Conservation (phyloP, 2,797 vertebrate species). For the Brachyrhaphis roseni region DNA sequence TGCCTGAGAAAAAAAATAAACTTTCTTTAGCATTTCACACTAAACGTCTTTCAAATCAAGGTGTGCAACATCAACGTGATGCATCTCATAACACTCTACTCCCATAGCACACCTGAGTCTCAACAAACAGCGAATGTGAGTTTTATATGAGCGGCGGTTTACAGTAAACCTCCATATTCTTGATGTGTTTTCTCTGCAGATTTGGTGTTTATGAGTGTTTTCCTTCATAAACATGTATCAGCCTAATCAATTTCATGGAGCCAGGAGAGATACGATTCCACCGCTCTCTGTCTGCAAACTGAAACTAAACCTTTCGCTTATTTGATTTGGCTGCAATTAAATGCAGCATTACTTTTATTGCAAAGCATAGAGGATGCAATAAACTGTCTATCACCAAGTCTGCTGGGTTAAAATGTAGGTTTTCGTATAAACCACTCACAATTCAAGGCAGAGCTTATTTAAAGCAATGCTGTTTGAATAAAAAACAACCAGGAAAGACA, state of each 20-base stretch:
- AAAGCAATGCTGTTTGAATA: conserved; percentile 1
- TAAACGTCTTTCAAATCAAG: conserved; percentile 25
- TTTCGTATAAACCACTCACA: neutral
- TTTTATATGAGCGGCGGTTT: conserved; percentile 36
- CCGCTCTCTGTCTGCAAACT: conserved; percentile 26
- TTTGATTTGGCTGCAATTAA: conserved; percentile 30
- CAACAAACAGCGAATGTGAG: conserved; percentile 32
- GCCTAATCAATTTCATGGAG: conserved; percentile 53
- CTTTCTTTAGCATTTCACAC: conserved; percentile 39
- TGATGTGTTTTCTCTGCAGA: conserved; percentile 39
- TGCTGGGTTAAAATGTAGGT: neutral
- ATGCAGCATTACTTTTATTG: conserved; percentile 15
- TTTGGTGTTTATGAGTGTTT: conserved; percentile 49
- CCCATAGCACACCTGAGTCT: conserved; percentile 19
- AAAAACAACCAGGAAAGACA: neutral
- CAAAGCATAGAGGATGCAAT: conserved; percentile 17
- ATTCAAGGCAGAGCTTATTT: conserved; percentile 1
- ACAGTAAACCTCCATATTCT: conserved; percentile 25
- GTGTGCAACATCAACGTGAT: neutral
- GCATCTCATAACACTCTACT: conserved; percentile 16
- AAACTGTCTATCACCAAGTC: conserved; percentile 14
- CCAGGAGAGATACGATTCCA: conserved; percentile 33
- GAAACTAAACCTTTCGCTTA: conserved; percentile 50
- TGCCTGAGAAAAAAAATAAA: conserved; percentile 16
- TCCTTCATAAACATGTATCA: conserved; percentile 51